Base-by-base conservation (phyloP, 2,113 vertebrate species). In the Pterocles orientalis region DNA sequence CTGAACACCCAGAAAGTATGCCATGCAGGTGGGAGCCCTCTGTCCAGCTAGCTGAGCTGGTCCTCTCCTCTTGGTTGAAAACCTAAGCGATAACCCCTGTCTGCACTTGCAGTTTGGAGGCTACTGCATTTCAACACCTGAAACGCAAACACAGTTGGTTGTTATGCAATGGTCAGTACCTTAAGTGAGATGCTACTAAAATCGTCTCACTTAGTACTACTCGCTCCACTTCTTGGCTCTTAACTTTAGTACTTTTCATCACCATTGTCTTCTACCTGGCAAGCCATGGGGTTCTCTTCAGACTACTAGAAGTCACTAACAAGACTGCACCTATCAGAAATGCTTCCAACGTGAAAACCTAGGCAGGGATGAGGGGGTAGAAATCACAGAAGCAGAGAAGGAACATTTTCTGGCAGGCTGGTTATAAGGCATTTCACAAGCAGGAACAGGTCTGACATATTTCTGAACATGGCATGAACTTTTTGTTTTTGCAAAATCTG, bases 381-480 rank as follows among this genome's bases (percentile, higher is more conserved):
- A 86, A 94, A 65, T 84, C 92, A 71, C 6, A 2, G 73, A 86
- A 90, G 69, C 80, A 69, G 53, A 71, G 90, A 64, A 88, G 41
- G 48, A 97, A 93, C 50, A 43, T 84, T 88, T 93, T 92, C 85
- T 95, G 90, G 86, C 92, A 92, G 76, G 53, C 69, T 93, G 48
- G 17, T 31, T 88, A 33, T 53, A 90, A 92, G 80, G 80, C 92
- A 95, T 92, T 88, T 90, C 83, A 93, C 95, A 93, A 94, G 93
- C 88, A 95, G 88, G 61, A 96, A 92, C 94, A 95, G 57, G 92
- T 86, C 89, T 90, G 94, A 90, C 78, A 95, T 86, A 95, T 93
- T 97, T 95, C 95, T 94, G 90, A 96, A 94, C 64, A 84, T 50
- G 80, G 61, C 94, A 69, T 73, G 86, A 96, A 96, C 94, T 92